Conservation (phyloP, 2,888 invertebrate genomes). For the Meiosimyza decipiens region DNA sequence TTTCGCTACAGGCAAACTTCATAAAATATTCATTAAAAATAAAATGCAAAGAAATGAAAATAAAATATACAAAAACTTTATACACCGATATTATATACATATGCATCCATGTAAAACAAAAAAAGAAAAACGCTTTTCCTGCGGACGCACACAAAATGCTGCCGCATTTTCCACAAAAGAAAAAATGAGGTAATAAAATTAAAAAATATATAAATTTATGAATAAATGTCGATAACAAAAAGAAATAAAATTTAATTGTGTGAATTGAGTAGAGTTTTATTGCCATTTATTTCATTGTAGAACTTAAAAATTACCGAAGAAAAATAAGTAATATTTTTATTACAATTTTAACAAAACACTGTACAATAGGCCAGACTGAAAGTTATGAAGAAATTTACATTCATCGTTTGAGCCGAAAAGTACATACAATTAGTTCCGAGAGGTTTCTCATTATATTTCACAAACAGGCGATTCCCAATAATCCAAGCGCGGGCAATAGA, state of each 20-base stretch:
- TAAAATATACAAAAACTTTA: constrained; percentile 1
- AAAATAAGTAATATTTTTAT: background rate
- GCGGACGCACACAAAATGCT: constrained; percentile 1
- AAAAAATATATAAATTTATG: constrained; percentile 27
- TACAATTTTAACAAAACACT: background rate
- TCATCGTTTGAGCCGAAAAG: too few species aligned
- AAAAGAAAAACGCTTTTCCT: constrained; percentile 1
- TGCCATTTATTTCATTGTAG: too few species aligned
- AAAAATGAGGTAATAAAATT: background rate
- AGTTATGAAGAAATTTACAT: background rate
- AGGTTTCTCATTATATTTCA: too few species aligned
- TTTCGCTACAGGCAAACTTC: constrained; percentile 20
- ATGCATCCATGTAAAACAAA: background rate
- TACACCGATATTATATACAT: background rate
- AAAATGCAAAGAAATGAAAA: constrained; percentile 8
- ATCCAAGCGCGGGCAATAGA: too few species aligned
- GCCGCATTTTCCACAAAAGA: constrained; percentile 9
- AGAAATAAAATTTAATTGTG: constrained; percentile 28
- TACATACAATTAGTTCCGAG: too few species aligned
- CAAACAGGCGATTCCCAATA: too few species aligned
- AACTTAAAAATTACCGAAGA: background rate
- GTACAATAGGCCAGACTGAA: background rate
- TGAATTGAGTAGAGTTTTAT: constrained; percentile 24
- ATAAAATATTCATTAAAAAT: constrained; percentile 33
- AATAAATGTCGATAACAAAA: constrained; percentile 26